Evolutionary conservation across 2,888 invertebrate species (phyloP).

Genomic region (Hermodice carunculata): DNA sequence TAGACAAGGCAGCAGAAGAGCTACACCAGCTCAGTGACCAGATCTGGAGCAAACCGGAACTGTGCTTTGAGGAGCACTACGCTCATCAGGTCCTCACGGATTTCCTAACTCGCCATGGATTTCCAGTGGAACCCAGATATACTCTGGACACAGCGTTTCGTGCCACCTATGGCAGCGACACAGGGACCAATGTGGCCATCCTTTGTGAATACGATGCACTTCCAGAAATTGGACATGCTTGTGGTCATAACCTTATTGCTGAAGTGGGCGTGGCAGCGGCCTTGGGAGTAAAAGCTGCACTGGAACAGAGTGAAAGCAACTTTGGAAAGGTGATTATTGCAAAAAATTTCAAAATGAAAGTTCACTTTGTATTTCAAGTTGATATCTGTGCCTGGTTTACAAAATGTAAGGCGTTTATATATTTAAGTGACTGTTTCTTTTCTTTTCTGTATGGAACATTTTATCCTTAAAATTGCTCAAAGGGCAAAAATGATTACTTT

Average conservation of each 20-base stretch:
- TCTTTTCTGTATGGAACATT: no score
- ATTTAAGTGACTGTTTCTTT: no score
- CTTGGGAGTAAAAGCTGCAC: slow-evolving; percentile 9
- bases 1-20: slow-evolving; percentile 27
- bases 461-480: no score
- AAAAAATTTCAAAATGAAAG: no score
- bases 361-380: no score
- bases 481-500: no score
- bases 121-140: slow-evolving; percentile 39
- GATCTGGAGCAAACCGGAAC: slow-evolving; percentile 63
- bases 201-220: slow-evolving; percentile 21
- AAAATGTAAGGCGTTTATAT: no score
- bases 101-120: slow-evolving; percentile 42
- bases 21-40: slow-evolving; percentile 52
- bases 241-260: slow-evolving; percentile 21
- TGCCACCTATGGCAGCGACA: background rate
- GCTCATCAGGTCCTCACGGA: slow-evolving; percentile 51
- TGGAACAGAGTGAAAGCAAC: slow-evolving; percentile 2
- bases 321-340: slow-evolving; percentile 15
- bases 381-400: no score
- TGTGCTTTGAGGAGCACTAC: slow-evolving; percentile 52
- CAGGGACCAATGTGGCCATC: slow-evolving; percentile 13
- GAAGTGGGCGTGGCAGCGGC: slow-evolving; percentile 19
- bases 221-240: slow-evolving; percentile 23
- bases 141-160: slow-evolving; percentile 14